These are phyloP conservation scores for Notothenia coriiceps DNA, from an alignment of 2,113 vertebrate species.

Conservation along the genomic window DNA sequence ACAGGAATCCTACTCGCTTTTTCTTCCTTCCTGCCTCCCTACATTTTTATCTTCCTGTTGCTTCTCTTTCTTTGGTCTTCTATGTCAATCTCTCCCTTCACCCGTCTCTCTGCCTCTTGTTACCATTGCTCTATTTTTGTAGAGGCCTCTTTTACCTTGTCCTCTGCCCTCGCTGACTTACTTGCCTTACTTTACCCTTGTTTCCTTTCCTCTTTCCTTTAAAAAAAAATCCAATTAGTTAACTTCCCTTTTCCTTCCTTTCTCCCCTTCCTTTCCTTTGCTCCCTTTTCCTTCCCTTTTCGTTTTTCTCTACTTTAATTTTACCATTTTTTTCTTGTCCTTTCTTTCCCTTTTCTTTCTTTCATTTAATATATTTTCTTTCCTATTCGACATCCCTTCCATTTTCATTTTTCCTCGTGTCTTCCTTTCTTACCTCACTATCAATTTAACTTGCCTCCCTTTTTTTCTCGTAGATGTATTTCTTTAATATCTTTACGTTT, in stretches of 20 bases:
- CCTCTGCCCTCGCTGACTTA: neutral
- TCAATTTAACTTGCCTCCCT: too few relatives aligned
- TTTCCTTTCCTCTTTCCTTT: neutral
- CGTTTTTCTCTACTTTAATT: neutral
- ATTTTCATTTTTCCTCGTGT: too few relatives aligned
- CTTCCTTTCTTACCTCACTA: too few relatives aligned
- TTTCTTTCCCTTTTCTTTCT: neutral
- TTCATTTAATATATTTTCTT: neutral
- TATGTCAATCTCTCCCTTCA: neutral
- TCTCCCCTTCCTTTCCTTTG: neutral
- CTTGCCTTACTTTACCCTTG: neutral
- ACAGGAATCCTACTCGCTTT: neutral
- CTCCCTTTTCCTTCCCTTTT: neutral
- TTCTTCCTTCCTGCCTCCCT: neutral
- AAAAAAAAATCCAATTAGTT: too few relatives aligned
- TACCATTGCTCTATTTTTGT: neutral
- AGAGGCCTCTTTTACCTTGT: constrained; percentile 7
- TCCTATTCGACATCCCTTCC: too few relatives aligned
- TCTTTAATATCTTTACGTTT: too few relatives aligned
- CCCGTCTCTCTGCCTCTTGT: neutral
- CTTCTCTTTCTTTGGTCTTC: neutral
- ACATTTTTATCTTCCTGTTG: neutral
- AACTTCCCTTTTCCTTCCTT: neutral
- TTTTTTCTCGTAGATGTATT: too few relatives aligned
- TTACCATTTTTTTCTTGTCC: neutral